These are phyloP conservation scores for Chrysaora quinquecirrha DNA, from an alignment of 30 jellyfish, hydroid and myxozoan genomes.

Conservation along the genomic window DNA sequence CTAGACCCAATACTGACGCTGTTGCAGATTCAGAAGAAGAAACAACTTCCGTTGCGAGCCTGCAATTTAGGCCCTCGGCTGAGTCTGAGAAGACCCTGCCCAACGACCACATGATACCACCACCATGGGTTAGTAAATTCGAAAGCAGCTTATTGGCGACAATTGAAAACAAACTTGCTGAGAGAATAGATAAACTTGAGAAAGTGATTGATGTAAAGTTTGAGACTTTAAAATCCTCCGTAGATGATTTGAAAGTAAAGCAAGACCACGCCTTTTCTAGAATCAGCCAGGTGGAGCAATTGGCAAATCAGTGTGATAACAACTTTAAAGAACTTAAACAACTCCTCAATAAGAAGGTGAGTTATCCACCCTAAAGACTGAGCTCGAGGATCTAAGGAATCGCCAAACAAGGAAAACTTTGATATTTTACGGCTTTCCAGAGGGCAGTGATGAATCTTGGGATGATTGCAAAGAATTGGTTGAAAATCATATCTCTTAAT, in stretches of 20 bases:
- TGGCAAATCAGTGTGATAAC: constrained; percentile 2
- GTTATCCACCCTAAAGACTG: neutral
- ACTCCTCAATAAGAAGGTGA: constrained; percentile 1
- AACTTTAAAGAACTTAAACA: neutral
- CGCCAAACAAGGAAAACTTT: too few relatives aligned
- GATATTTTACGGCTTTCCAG: too few relatives aligned
- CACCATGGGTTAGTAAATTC: neutral
- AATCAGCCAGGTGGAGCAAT: neutral
- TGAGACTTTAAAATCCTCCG: constrained; percentile 13
- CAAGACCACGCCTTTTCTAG: constrained; percentile 27
- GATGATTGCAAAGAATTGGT: too few relatives aligned
- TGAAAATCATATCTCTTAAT: too few relatives aligned
- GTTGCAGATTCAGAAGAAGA: constrained; percentile 1
- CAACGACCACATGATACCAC: neutral
- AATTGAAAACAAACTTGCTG: neutral
- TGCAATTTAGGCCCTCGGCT: constrained; percentile 1
- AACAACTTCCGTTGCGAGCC: neutral
- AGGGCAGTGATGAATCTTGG: too few relatives aligned
- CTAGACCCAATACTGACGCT: constrained; percentile 1
- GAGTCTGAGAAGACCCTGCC: constrained; percentile 1
- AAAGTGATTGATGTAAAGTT: neutral
- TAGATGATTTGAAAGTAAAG: constrained; percentile 22
- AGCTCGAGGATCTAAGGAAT: constrained; percentile 1
- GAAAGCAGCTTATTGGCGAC: constrained; percentile 1
- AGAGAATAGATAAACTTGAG: neutral